These are phyloP conservation scores for Drosophila ercepeae DNA, from an alignment of 1,140 invertebrate genomes.

Conservation along the genomic window DNA sequence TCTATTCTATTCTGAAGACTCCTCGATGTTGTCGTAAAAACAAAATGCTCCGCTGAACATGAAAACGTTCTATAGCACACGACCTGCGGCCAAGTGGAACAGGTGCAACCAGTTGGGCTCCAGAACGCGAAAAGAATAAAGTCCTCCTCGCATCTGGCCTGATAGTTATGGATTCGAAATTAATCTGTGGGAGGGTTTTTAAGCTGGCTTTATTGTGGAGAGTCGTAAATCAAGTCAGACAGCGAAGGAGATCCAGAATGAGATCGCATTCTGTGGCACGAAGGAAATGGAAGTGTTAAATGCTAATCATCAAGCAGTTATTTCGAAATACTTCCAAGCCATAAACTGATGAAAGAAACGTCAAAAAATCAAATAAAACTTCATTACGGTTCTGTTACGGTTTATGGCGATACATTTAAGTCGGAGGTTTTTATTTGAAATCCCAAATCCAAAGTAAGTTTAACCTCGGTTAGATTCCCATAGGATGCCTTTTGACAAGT, in stretches of 20 bases:
- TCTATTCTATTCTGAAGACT: slow-evolving; percentile 13
- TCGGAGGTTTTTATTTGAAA: background rate
- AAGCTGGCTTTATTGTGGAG: slow-evolving; percentile 20
- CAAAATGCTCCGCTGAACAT: slow-evolving; percentile 52
- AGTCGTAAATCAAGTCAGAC: slow-evolving; percentile 42
- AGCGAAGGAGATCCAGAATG: slow-evolving; percentile 15
- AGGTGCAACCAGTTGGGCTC: slow-evolving; percentile 60
- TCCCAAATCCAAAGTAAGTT: background rate
- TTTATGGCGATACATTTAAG: background rate
- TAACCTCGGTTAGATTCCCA: background rate
- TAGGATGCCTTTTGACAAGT: slow-evolving; percentile 50
- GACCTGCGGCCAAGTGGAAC: slow-evolving; percentile 46
- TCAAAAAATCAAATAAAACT: background rate
- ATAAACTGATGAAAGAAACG: slow-evolving; percentile 22
- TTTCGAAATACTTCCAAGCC: slow-evolving; percentile 10
- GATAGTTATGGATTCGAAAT: slow-evolving; percentile 36
- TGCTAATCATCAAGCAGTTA: slow-evolving; percentile 22
- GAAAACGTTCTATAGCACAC: slow-evolving; percentile 37
- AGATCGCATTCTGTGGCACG: slow-evolving; percentile 12
- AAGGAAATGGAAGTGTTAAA: slow-evolving; percentile 44
- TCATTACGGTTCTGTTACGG: background rate
- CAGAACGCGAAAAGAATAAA: background rate
- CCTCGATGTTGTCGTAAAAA: slow-evolving; percentile 48
- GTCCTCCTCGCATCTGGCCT: slow-evolving; percentile 9
- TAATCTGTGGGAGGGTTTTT: slow-evolving; percentile 50